Evolutionary conservation across 2,113 vertebrate species (phyloP).

Genomic region (Tragelaphus scriptus): DNA sequence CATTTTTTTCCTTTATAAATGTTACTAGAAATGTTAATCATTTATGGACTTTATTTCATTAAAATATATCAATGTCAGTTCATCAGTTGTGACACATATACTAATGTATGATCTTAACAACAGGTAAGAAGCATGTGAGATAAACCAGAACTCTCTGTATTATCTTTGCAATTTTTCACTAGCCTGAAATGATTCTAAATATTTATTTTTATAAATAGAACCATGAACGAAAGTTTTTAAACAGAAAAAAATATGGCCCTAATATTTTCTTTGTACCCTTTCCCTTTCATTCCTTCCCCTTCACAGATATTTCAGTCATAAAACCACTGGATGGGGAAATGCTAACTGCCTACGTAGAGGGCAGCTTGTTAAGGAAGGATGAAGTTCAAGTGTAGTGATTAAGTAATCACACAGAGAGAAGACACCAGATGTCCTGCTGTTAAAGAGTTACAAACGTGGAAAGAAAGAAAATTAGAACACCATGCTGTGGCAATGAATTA

Average conservation of each 20-base stretch:
- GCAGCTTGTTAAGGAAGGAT: not conserved
- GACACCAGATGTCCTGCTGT: no score
- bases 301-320: not conserved
- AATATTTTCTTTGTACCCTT: not conserved
- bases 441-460: not conserved
- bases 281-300: not conserved
- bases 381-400: not conserved
- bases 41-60: not conserved
- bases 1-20: not conserved
- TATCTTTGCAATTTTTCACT: not conserved
- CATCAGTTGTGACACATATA: not conserved
- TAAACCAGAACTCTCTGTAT: not conserved
- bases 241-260: not conserved
- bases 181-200: not conserved
- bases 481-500: not conserved
- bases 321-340: no score
- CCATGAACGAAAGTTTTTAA: not conserved
- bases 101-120: not conserved
- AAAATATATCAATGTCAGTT: not conserved
- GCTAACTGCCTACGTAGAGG: not conserved
- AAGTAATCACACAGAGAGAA: not conserved
- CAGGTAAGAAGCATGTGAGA: not conserved
- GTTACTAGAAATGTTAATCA: not conserved
- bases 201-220: not conserved
- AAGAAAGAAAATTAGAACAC: not conserved